These are phyloP conservation scores for Lasioglossum calceatum DNA, from an alignment of 2,888 invertebrate genomes.

Conservation along the genomic window DNA sequence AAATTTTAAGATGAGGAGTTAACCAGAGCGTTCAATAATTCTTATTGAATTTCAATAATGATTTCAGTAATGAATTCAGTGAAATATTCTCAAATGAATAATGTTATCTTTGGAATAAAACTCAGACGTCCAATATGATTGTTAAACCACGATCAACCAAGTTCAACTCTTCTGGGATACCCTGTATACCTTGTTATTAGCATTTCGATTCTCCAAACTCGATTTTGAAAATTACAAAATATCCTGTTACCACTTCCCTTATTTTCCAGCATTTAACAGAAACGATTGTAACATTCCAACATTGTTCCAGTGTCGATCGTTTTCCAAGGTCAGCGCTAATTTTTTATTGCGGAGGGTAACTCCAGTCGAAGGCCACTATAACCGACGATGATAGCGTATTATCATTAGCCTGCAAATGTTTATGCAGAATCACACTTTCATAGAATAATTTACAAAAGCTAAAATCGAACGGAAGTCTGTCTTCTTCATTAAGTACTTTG, in stretches of 20 bases:
- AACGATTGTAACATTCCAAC: not conserved
- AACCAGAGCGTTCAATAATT: not conserved
- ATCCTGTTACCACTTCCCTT: not conserved
- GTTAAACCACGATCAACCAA: too few relatives aligned
- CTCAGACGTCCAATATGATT: too few relatives aligned
- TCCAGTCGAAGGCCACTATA: conserved; percentile 46
- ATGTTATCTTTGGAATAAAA: too few relatives aligned
- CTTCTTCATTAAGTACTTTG: not conserved
- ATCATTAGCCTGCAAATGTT: conserved; percentile 20
- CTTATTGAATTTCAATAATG: not conserved
- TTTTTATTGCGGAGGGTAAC: conserved; percentile 6
- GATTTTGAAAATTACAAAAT: not conserved
- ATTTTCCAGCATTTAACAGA: not conserved
- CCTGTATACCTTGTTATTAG: not conserved
- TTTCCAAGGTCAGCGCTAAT: not conserved
- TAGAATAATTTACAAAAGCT: conserved; percentile 11
- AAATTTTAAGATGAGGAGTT: not conserved
- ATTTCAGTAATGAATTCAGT: not conserved
- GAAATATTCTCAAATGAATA: too few relatives aligned
- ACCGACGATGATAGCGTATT: conserved; percentile 29
- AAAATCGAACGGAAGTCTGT: not conserved
- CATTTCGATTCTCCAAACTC: not conserved
- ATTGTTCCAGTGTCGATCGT: not conserved
- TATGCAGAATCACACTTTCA: conserved; percentile 11
- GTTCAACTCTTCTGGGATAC: too few relatives aligned